Conservation (phyloP, 2,797 vertebrate species). For the Phaenicophaeus curvirostris region DNA sequence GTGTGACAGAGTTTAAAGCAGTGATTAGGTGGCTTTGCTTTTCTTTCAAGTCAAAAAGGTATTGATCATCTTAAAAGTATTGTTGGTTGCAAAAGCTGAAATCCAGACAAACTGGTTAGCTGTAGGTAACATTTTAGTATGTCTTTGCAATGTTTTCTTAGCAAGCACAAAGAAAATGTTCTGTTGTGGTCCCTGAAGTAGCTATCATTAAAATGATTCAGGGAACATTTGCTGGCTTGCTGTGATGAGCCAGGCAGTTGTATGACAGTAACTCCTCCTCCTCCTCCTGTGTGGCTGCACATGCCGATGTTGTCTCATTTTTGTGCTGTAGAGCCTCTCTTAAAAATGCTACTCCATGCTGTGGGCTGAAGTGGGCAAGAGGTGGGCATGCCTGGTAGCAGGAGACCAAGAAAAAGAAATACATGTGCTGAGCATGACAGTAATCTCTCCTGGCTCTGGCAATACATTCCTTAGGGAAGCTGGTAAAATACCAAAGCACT, state of each 20-base stretch:
- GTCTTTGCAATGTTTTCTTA: neutral
- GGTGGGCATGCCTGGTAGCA: neutral
- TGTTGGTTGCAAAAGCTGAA: neutral
- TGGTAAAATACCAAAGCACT: neutral
- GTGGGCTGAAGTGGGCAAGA: neutral
- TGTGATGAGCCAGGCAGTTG: neutral
- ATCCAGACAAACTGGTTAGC: neutral
- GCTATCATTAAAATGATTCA: neutral
- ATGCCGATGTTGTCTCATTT: neutral
- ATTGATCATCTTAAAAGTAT: neutral
- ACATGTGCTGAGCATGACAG: accelerated
- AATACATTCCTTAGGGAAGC: neutral
- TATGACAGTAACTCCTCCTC: neutral
- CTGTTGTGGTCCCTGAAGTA: neutral
- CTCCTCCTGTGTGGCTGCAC: neutral
- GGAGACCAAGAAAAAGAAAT: neutral
- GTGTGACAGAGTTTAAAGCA: neutral
- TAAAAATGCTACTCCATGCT: neutral
- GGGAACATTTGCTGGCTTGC: neutral
- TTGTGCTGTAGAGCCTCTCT: neutral
- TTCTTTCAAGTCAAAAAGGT: neutral
- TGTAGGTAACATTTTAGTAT: neutral
- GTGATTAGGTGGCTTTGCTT: neutral
- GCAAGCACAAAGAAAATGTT: neutral
- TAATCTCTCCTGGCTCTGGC: neutral